These are phyloP conservation scores for Torymus auratus DNA, from an alignment of 2,888 invertebrate genomes.

Conservation along the genomic window DNA sequence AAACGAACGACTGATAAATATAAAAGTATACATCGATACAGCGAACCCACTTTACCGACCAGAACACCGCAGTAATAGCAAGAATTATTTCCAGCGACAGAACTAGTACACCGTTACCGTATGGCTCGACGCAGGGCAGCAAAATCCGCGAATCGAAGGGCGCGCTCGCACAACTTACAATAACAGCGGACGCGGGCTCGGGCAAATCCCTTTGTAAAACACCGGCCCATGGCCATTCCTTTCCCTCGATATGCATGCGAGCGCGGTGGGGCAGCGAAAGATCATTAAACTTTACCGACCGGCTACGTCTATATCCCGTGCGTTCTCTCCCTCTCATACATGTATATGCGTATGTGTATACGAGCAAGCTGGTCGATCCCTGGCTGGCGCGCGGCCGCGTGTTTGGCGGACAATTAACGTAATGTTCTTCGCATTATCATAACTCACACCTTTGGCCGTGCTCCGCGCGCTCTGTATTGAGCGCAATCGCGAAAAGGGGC, in stretches of 20 bases:
- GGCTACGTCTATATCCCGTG: constrained; percentile 32
- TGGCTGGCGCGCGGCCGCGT: constrained; percentile 6
- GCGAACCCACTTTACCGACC: too few relatives aligned
- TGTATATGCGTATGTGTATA: too few relatives aligned
- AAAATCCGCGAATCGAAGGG: not conserved
- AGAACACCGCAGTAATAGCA: too few relatives aligned
- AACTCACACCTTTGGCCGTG: constrained; percentile 41
- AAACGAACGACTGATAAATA: too few relatives aligned
- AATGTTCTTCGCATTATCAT: constrained; percentile 65
- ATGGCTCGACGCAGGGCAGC: not conserved
- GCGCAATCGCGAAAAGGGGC: constrained; percentile 33
- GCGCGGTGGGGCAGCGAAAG: not conserved
- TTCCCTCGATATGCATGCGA: not conserved
- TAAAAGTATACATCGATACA: too few relatives aligned
- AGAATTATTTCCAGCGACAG: too few relatives aligned
- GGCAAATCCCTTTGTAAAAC: constrained; percentile 20
- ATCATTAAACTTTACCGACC: constrained; percentile 51
- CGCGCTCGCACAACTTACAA: constrained; percentile 12
- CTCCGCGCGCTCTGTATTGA: not conserved
- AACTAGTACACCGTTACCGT: too few relatives aligned
- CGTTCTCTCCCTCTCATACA: not conserved
- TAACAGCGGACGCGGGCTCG: constrained; percentile 1
- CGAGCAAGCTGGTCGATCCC: too few relatives aligned
- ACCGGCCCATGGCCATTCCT: not conserved
- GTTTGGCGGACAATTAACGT: constrained; percentile 64